Evolutionary conservation across 2,888 invertebrate species (phyloP), one percentile per base, ranked within the genome.

Genomic region (Chloroclystis v-ata): DNA sequence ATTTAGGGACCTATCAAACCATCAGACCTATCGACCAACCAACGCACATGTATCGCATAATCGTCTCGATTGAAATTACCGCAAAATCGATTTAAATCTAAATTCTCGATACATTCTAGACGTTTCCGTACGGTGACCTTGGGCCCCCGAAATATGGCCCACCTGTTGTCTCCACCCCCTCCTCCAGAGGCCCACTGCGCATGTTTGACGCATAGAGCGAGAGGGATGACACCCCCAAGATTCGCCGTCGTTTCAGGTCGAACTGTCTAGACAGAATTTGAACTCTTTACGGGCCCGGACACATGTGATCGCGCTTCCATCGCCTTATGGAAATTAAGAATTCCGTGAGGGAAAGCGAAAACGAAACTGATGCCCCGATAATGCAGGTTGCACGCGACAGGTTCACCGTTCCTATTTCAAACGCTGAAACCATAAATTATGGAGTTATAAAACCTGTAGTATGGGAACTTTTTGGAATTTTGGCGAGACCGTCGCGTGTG

Each of bases 41-140:
- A 2, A 20, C 20, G 20, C 20, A 20, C 20, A 20, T 20, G 20
- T 20, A 5, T 20, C 20, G 20, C n/a, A n/a, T n/a, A n/a, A 30
- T 62, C 1, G 30, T 63, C 61, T 60, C 51, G 57, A 56, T 57
- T 58, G 62, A 67, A 66, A 76, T 73, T 63, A 73, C 67, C 61
- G 64, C 63, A 65, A 72, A 73, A 81, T 82, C 81, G 76, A 82
- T 82, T 78, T 65, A 73, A 76, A 70, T 75, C 68, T 76, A 73
- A 78, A 77, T 79, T 75, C 67, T 75, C 68, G 72, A 69, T 75
- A 79, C 75, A 78, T 78, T 73, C 68, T 82, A 83, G 84, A 84
- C 83, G 79, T 73, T 86, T 86, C 83, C 85, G 83, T 78, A 70
- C 82, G 82, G 69, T 75, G 84, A 86, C 86, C 84, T 85, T 83